Evolutionary conservation across 2,888 invertebrate genomes (phyloP).

Genomic region (Cheilosia pagana): DNA sequence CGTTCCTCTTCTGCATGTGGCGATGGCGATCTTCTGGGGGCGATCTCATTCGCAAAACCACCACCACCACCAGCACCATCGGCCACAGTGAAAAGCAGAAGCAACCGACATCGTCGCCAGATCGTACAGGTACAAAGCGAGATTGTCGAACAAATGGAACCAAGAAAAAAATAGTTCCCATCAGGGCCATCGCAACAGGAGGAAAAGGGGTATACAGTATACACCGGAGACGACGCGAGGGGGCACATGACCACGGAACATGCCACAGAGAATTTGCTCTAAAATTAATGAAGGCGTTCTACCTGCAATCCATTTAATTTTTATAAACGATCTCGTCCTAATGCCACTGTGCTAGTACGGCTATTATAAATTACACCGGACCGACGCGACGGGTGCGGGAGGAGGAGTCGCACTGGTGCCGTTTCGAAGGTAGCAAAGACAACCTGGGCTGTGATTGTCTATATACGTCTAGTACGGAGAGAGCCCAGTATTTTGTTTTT

Average conservation of each 20-base stretch:
- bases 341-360: conserved; percentile 79
- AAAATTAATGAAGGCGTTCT: conserved; percentile 82
- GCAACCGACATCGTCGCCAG: conserved; percentile 68
- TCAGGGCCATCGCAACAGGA: conserved; percentile 36
- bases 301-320: conserved; percentile 80
- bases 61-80: conserved; percentile 31
- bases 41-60: conserved; percentile 52
- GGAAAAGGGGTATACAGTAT: too few species aligned
- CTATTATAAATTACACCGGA: conserved; percentile 77
- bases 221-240: conserved; percentile 22
- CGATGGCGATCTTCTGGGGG: conserved; percentile 56
- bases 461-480: conserved; percentile 44
- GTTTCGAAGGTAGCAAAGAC: conserved; percentile 45
- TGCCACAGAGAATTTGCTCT: conserved; percentile 76
- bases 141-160: conserved; percentile 57
- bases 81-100: conserved; percentile 46
- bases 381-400: conserved; percentile 17
- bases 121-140: conserved; percentile 65
- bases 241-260: conserved; percentile 51
- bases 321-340: conserved; percentile 79
- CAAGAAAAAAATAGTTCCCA: conserved; percentile 56
- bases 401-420: conserved; percentile 12
- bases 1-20: conserved; percentile 40
- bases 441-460: conserved; percentile 66
- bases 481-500: conserved; percentile 45